Evolutionary conservation across 2,888 invertebrate genomes (phyloP), one percentile per base, ranked within the genome.

Genomic region (Heliconius aoede): DNA sequence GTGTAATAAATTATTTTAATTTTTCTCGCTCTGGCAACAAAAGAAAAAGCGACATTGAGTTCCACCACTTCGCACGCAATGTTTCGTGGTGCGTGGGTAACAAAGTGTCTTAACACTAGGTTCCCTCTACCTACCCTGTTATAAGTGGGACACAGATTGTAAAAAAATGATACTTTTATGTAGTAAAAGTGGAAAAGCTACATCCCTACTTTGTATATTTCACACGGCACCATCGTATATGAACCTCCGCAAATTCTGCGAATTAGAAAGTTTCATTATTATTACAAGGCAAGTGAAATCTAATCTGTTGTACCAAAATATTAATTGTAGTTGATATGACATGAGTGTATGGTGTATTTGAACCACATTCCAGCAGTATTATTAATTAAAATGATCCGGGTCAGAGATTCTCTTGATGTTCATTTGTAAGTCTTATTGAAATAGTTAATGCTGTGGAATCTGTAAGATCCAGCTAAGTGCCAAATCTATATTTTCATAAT

Each of bases 201-300:
- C 36, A 24, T 36, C 30, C 15, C n/a, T 32, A 55, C 13, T n/a
- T 30, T 40, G 26, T 64, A 69, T 46, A 58, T 36, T 65, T 69
- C 78, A 55, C 46, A 67, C 67, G 58, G 18, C 71, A 15, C 55
- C 58, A 51, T 28, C n/a, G 1, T n/a, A 11, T 64, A 78, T 73
- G 18, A 46, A 46, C 18, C 28, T 60, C 68, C 65, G 58, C 73
- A 76, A 76, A 73, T 76, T 78, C 60, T 76, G 73, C 61, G 73
- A 76, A 76, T 71, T 78, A 76, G 78, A 78, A 78, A 78, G 74
- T 78, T 76, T 65, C 72, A 51, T 73, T 71, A 28, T 65, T 74
- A 51, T 73, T 71, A 28, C 71, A 28, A 60, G 30, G 24, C 62
- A 51, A 62, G 76, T 58, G 58, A 71, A 72, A 74, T 74, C 74